A percentile compares a stretch with the other conserved stretches of the same genome.
phyloP scores from a whole-genome alignment of 2,888 invertebrate genomes.

The Pammene aurita region DNA sequence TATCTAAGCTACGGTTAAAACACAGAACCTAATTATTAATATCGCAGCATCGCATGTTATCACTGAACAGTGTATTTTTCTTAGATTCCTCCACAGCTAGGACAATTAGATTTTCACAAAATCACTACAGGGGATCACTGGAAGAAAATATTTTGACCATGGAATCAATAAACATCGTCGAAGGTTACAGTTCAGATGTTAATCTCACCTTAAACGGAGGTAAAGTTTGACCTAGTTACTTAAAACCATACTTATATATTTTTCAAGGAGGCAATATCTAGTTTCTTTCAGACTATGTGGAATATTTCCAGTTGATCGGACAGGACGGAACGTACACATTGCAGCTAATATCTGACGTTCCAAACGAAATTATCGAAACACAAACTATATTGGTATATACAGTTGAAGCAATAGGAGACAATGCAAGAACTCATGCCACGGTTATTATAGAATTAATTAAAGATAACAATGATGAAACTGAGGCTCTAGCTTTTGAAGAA shows the following conservation, averaged over 20 bases:
- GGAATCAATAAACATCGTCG: slow-evolving; percentile 45
- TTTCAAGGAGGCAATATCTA: slow-evolving; percentile 39
- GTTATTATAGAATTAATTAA: slow-evolving; percentile 22
- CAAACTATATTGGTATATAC: slow-evolving; percentile 49
- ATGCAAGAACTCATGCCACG: slow-evolving; percentile 42
- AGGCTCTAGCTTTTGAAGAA: slow-evolving; percentile 7
- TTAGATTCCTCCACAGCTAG: slow-evolving; percentile 44
- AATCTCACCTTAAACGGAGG: slow-evolving; percentile 49
- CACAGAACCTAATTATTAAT: not conserved
- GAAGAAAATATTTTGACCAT: slow-evolving; percentile 44
- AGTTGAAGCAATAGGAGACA: slow-evolving; percentile 45
- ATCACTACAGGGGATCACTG: slow-evolving; percentile 49
- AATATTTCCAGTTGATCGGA: slow-evolving; percentile 50
- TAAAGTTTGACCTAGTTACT: slow-evolving; percentile 39
- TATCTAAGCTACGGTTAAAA: not conserved
- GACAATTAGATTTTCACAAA: slow-evolving; percentile 45
- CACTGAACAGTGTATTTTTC: slow-evolving; percentile 11
- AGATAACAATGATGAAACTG: not conserved
- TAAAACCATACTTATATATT: not conserved
- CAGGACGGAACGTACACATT: slow-evolving; percentile 45
- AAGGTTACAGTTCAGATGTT: slow-evolving; percentile 46
- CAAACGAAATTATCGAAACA: slow-evolving; percentile 44
- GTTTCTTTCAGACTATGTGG: slow-evolving; percentile 51
- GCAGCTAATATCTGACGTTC: slow-evolving; percentile 42
- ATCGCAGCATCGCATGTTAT: not conserved